phyloP scores from a whole-genome alignment of 1,140 invertebrate species.

The Ganaspis sp. region DNA sequence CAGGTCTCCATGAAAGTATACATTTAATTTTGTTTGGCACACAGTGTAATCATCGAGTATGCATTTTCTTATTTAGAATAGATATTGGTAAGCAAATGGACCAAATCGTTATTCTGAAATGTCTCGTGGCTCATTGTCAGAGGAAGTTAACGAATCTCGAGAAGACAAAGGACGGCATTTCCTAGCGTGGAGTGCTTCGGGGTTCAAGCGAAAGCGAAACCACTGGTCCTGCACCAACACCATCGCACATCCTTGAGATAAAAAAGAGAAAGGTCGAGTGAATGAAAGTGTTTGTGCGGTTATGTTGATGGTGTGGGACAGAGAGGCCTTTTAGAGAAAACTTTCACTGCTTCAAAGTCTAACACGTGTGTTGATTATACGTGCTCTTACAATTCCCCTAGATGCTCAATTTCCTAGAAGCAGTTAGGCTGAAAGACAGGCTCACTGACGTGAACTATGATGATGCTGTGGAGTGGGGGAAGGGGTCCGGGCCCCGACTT shows the following conservation, averaged over 20 bases:
- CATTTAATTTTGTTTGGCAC: too few species aligned
- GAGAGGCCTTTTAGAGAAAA: conserved; percentile 46
- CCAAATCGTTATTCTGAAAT: too few species aligned
- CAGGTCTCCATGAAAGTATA: too few species aligned
- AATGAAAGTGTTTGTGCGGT: conserved; percentile 60
- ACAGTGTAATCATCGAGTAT: too few species aligned
- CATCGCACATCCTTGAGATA: neutral
- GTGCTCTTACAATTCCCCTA: neutral
- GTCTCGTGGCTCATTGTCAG: too few species aligned
- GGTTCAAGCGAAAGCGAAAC: conserved; percentile 57
- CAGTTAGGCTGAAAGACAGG: neutral
- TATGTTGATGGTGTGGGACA: conserved; percentile 7
- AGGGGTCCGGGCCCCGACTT: conserved; percentile 18
- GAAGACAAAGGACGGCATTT: neutral
- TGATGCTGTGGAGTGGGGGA: conserved; percentile 25
- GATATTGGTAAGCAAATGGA: too few species aligned
- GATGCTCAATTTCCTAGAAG: neutral
- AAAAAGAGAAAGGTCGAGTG: conserved; percentile 60
- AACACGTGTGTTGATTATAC: conserved; percentile 50
- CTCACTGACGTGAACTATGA: neutral
- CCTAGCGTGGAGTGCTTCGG: neutral
- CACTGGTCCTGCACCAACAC: conserved; percentile 26
- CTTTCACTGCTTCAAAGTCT: conserved; percentile 63
- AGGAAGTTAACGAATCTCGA: neutral
- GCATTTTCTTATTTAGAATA: too few species aligned